Percentiles rank a stretch among this genome's conserved stretches.
These are phyloP conservation scores for Pycnomerus fuliginosus DNA, from an alignment of 2,888 invertebrate species.

Conservation along the genomic window DNA sequence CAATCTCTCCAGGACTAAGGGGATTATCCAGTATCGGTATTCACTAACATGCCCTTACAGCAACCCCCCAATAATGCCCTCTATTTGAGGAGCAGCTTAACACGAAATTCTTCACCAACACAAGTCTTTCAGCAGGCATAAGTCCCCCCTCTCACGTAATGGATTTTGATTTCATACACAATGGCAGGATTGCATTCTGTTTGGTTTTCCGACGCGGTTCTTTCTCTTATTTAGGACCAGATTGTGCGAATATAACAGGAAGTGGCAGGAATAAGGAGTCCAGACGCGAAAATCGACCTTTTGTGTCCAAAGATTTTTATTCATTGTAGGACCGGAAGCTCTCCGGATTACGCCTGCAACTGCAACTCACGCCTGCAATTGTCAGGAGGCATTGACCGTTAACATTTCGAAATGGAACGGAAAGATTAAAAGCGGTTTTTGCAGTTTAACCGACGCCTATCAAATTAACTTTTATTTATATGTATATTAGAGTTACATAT, in stretches of 20 bases:
- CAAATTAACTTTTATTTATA: too few relatives aligned
- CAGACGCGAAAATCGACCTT: too few relatives aligned
- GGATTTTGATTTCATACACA: conserved; percentile 51
- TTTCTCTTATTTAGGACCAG: conserved; percentile 34
- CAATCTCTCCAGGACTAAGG: conserved; percentile 32
- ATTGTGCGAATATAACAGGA: conserved; percentile 32
- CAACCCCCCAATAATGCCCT: conserved; percentile 34
- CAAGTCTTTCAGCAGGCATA: conserved; percentile 32
- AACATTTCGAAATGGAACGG: too few relatives aligned
- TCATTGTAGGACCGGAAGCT: too few relatives aligned
- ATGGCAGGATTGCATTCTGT: conserved; percentile 39
- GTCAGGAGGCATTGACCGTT: too few relatives aligned
- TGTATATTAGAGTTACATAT: conserved; percentile 30
- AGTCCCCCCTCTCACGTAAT: conserved; percentile 40
- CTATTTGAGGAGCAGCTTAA: conserved; percentile 45
- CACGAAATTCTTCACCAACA: conserved; percentile 39
- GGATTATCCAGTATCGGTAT: conserved; percentile 52
- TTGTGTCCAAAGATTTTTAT: too few relatives aligned
- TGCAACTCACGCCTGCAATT: too few relatives aligned
- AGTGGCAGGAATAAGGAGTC: conserved; percentile 10
- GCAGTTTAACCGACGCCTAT: too few relatives aligned
- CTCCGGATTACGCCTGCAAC: too few relatives aligned
- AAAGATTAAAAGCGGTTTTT: too few relatives aligned
- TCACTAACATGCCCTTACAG: conserved; percentile 45
- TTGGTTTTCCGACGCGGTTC: conserved; percentile 39